A percentile compares a stretch with the other conserved stretches of the same genome.
Conservation (phyloP, 2,797 vertebrate species). For the Enteromius mattozi region DNA sequence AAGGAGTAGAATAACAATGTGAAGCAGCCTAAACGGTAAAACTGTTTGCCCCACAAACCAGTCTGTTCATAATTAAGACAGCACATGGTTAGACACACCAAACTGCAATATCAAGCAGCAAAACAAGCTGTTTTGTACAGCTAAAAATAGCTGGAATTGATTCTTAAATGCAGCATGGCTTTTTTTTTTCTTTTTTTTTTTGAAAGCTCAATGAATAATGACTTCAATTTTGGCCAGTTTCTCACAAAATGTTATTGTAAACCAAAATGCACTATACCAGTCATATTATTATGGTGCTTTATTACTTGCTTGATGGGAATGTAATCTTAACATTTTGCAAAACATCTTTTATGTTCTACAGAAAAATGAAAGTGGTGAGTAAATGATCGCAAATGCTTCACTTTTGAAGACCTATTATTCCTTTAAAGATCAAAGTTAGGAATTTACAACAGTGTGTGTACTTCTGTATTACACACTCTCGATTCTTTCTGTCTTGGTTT, state of each 20-base stretch:
- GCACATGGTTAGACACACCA: too few species aligned
- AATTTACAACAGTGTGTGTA: not conserved
- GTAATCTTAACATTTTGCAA: not conserved
- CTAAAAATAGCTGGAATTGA: too few species aligned
- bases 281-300: not conserved
- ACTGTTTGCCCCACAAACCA: too few species aligned
- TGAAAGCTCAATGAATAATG: not conserved
- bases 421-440: not conserved
- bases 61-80: too few species aligned
- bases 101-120: too few species aligned
- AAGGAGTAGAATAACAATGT: too few species aligned
- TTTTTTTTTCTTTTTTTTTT: too few species aligned
- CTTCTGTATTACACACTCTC: not conserved
- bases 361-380: not conserved
- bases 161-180: too few species aligned
- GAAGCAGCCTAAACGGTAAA: too few species aligned
- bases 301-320: not conserved
- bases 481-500: not conserved
- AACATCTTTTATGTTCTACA: constrained; percentile 1
- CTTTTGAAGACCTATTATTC: not conserved
- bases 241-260: not conserved
- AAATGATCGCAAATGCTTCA: not conserved
- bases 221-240: not conserved
- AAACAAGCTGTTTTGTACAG: too few species aligned
- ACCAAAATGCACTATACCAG: not conserved